Base-by-base conservation (phyloP, 2,113 vertebrate genomes). In the Lophura nycthemera region DNA sequence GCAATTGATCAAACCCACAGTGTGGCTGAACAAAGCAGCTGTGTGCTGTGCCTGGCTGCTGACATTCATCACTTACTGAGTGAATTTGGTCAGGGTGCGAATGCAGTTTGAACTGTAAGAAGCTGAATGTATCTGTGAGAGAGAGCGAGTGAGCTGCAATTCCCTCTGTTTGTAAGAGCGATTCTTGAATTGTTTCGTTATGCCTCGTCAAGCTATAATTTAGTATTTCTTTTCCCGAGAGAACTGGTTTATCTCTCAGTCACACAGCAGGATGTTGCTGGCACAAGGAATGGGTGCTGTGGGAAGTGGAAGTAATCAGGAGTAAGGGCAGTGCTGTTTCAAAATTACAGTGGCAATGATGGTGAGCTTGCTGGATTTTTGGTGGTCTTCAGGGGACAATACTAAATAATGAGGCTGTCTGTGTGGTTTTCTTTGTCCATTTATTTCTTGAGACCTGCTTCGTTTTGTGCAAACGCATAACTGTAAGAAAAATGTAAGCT, bases 131-230 rank as follows among this genome's bases (percentile, higher is more conserved):
- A 1, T 22, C 22, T 70, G 17, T 4, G 7, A 11, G 7, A 3
- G 13, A 18, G 43, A 57, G 18, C 0, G 0, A 45, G 0, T 12
- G 2, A 89, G 36, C 24, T 73, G 7, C 34, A 66, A 59, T 71
- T 83, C 4, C 8, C 5, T 76, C 54, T 70, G 32, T 36, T 18
- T 34, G 12, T 21, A 71, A 29, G 10, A 38, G 17, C 7, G 12
- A 21, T 71, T 88, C 29, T 83, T 66, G 16, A 83, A 54, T 71
- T 38, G 42, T 88, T 93, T 90, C 7, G 8, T 66, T 86, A 34
- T n/a, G 54, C 21, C n/a, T 66, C 36, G n/a, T 74, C 50, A 74
- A 89, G 52, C 43, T 38, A 9, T 25, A 78, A n/a, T 21, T 19
- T 47, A 54, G 5, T 4, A 15, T 79, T 95, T 71, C 16, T 70